A percentile compares a stretch with the other conserved stretches of the same genome.
Evolutionary conservation across 2,797 vertebrate species (phyloP).

Genomic region (Sebastes minor): DNA sequence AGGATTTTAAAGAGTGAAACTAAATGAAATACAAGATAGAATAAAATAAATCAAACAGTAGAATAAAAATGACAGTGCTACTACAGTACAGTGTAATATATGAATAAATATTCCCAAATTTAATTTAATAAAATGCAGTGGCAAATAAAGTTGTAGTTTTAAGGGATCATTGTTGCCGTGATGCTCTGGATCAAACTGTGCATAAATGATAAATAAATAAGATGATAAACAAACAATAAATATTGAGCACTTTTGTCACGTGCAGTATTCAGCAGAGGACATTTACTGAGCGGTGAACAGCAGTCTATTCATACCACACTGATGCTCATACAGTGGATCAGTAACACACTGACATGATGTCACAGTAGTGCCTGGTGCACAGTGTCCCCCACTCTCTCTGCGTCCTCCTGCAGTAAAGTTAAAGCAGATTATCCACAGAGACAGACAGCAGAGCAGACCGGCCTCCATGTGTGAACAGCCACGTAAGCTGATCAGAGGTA

Average conservation of each 20-base stretch:
- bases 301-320: constrained; percentile 36
- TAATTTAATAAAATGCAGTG: neutral
- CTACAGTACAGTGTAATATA: neutral
- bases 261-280: neutral
- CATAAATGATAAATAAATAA: neutral
- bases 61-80: neutral
- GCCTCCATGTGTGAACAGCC: constrained; percentile 61
- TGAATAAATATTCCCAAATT: neutral
- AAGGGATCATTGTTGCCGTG: neutral
- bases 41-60: neutral
- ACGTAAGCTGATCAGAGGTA: constrained; percentile 70
- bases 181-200: neutral
- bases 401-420: neutral
- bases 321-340: constrained; percentile 29
- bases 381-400: constrained; percentile 24
- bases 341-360: constrained; percentile 52
- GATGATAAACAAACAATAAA: neutral
- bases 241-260: neutral
- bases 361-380: constrained; percentile 64
- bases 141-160: neutral
- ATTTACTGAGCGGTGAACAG: constrained; percentile 36
- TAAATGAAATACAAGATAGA: neutral
- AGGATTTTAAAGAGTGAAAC: neutral
- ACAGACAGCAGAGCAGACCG: constrained; percentile 26
- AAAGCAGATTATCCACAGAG: constrained; percentile 52